Evolutionary conservation across 2,113 vertebrate species (phyloP).

Genomic region (Callipepla squamata): DNA sequence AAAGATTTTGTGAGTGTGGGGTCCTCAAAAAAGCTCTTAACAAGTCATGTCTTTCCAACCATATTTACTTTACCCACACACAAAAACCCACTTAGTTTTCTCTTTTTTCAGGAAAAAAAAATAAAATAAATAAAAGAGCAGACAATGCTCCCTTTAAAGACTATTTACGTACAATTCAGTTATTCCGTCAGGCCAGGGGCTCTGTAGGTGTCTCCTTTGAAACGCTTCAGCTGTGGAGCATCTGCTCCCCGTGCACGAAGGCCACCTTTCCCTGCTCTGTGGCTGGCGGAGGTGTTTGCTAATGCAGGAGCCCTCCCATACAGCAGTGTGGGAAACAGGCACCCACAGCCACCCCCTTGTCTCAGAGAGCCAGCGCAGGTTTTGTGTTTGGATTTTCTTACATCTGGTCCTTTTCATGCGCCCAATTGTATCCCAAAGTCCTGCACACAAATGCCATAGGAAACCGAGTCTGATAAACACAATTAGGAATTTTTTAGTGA

Average conservation of each 20-base stretch:
- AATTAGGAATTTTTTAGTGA: neutral
- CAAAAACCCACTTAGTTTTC: neutral
- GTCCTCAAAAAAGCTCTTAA: conserved; percentile 79
- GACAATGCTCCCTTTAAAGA: conserved; percentile 71
- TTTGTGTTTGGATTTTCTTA: neutral
- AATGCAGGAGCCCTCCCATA: neutral
- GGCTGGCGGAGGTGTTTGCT: neutral
- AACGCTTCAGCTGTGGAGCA: conserved; percentile 73
- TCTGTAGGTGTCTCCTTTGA: conserved; percentile 77
- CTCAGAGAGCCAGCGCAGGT: neutral
- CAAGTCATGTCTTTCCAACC: conserved; percentile 76
- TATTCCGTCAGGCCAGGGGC: conserved; percentile 64
- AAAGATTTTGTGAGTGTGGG: conserved; percentile 80
- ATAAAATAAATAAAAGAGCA: neutral
- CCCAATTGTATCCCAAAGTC: neutral
- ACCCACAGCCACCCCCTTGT: neutral
- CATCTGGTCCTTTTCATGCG: neutral
- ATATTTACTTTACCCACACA: conserved; percentile 68
- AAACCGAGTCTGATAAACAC: neutral
- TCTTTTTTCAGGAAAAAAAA: conserved; percentile 19
- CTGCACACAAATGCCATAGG: neutral
- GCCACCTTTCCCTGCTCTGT: neutral
- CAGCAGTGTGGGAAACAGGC: neutral
- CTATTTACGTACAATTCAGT: conserved; percentile 64
- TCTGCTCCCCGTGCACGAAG: conserved; percentile 40